phyloP scores from a whole-genome alignment of 1,140 invertebrate species.

The Onthophagus taurus region DNA sequence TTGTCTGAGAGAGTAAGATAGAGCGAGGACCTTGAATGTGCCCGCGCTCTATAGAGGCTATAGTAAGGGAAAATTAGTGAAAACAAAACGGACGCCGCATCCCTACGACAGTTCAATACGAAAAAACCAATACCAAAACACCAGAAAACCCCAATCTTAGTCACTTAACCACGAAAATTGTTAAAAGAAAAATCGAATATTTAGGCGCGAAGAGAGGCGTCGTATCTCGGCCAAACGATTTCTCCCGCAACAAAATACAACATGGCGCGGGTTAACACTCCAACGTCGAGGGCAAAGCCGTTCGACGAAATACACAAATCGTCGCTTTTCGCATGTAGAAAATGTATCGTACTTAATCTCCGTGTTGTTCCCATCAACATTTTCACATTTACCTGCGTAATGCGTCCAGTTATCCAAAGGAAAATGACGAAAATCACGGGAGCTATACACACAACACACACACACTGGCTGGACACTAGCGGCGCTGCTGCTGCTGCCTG shows the following conservation, averaged over 20 bases:
- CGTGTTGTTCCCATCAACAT: no score
- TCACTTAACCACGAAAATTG: constrained; percentile 25
- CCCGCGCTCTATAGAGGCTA: constrained; percentile 20
- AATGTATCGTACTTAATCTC: constrained; percentile 3
- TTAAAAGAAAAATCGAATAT: constrained; percentile 18
- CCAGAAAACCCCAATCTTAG: constrained; percentile 26
- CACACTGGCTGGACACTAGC: no score
- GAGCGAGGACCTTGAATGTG: constrained; percentile 24
- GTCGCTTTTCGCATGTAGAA: constrained; percentile 6
- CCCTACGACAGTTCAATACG: constrained; percentile 29
- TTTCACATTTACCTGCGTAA: constrained; percentile 34
- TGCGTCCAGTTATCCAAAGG: constrained; percentile 33
- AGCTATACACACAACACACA: constrained; percentile 38
- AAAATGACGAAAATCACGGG: constrained; percentile 36
- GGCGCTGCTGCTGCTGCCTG: no score
- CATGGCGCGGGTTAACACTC: constrained; percentile 36
- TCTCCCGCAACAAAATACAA: constrained; percentile 27
- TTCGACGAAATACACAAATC: constrained; percentile 18
- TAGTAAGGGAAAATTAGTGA: constrained; percentile 24
- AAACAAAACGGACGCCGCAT: constrained; percentile 30
- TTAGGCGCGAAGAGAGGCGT: constrained; percentile 12
- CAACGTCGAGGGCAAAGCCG: constrained; percentile 27
- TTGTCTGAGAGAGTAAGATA: no score
- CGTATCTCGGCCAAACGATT: constrained; percentile 12
- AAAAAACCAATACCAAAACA: constrained; percentile 31